Base-by-base conservation (phyloP, 35 echinoderm and acorn worm genomes). In the Apostichopus californicus region DNA sequence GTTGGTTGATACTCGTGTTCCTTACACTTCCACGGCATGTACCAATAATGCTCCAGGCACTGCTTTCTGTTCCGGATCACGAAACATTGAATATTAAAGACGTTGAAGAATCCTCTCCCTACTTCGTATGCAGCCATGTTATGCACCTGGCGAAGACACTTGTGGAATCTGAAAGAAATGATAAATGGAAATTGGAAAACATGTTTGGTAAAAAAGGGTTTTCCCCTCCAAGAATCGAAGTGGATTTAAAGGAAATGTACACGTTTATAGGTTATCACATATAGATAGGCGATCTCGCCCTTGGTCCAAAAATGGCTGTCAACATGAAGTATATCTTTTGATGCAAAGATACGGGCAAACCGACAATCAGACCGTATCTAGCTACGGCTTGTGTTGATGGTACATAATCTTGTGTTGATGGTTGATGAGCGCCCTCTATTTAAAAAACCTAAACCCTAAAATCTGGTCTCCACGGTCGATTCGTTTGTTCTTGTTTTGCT, bases 11-110 rank as follows among this genome's bases (percentile, higher is more conserved):
- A 89, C n/a, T 66, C 86, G 64, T 89, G 24, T 46, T 66, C 3
- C 17, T 68, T 75, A 72, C 63, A 89, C 10, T 20, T 89, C 86
- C 86, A 89, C 46, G 86, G 86, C 86, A 89, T 89, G 21, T 89
- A 89, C 86, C 86, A 71, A 46, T 72, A 68, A 28, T 52, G 54
- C 86, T 75, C 61, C 28, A 52, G 13, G 17, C 86, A 89, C 61
- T 89, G 60, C 72, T 89, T 89, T 23, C 86, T 68, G 58, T 89
- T 89, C 9, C 86, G 8, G 22, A 89, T 89, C 14, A 89, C 86
- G 46, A 89, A 89, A 63, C 86, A 89, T 6, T 89, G 5, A 2
- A 89, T 26, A 17, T 89, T 89, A 34, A 89, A 89, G 5, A 89
- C 64, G 86, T 89, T 89, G 26, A 89, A 89, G 52, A 23, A 89